A percentile compares a stretch with the other conserved stretches of the same genome.
Evolutionary conservation across 2,888 invertebrate species (phyloP).

Genomic region (Molanna angustata): DNA sequence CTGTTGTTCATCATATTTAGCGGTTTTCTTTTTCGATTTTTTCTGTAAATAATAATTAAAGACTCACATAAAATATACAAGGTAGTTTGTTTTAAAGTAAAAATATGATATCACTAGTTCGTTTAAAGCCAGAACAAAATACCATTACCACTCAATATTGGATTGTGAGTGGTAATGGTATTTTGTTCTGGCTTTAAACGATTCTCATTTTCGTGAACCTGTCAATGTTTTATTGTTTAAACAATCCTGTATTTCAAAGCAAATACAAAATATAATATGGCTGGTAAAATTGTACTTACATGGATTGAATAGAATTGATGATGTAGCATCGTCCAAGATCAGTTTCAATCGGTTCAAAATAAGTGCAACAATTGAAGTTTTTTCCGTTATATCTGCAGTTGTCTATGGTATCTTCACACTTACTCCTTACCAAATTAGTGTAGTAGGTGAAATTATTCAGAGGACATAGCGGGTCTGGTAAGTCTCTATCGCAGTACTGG

Average conservation of each 20-base stretch:
- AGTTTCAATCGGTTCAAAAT: slow-evolving; percentile 58
- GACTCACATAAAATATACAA: slow-evolving; percentile 9
- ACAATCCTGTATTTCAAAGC: no score
- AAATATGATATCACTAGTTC: no score
- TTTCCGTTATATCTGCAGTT: slow-evolving; percentile 55
- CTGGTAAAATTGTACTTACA: slow-evolving; percentile 39
- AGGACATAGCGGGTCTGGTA: slow-evolving; percentile 56
- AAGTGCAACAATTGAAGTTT: slow-evolving; percentile 59
- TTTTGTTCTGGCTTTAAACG: no score
- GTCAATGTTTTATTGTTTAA: no score
- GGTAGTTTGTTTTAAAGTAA: no score
- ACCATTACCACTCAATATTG: no score
- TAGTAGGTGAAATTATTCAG: slow-evolving; percentile 59
- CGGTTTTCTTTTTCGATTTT: slow-evolving; percentile 27
- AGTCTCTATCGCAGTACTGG: slow-evolving; percentile 55
- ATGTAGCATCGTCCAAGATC: slow-evolving; percentile 61
- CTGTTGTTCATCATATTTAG: slow-evolving; percentile 54
- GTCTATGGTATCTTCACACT: slow-evolving; percentile 50
- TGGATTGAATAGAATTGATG: slow-evolving; percentile 60
- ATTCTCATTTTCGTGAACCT: no score
- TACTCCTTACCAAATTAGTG: slow-evolving; percentile 52
- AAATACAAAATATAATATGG: no score
- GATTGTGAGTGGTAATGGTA: no score
- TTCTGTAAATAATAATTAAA: slow-evolving; percentile 4
- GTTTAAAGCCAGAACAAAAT: no score